Base-by-base conservation (phyloP, 2,888 invertebrate species). In the Drosophila pseudotalamancana region DNA sequence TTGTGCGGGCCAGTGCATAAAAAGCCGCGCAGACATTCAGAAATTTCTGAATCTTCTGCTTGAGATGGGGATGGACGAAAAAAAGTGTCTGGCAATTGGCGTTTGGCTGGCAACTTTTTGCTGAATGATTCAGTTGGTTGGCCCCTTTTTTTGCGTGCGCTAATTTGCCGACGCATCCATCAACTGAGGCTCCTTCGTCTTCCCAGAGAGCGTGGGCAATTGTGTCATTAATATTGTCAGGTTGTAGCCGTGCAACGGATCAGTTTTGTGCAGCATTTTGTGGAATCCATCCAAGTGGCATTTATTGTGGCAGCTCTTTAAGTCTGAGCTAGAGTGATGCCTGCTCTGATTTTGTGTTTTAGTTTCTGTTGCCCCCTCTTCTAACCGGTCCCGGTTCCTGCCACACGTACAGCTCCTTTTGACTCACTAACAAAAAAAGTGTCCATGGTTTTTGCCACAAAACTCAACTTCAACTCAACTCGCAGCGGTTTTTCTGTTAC, bases 91-190 rank as follows among this genome's bases (percentile, higher is more conserved):
- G 88, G 77, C 69, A 65, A 68, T 72, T 72, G 68, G 54, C 54
- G 57, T 59, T 66, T 66, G 66, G 55, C 50, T 71, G 62, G 51
- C 73, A 53, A 65, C 62, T 87, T 87, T 86, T 85, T 80, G 72
- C 50, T 54, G 27, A 19, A 61, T 45, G 57, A 57, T 46, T 72
- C 62, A 31, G 48, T 23, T 32, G 32, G 32, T 32, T 46, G 32
- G 46, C 32, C 21, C 32, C 34, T 46, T 71, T 75, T 72, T 80
- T 65, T 84, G 66, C 68, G 59, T 77, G 72, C 67, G 69, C 87
- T 81, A 87, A 81, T 81, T 87, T 87, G 81, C 87, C 74, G 81
- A 72, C 66, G 85, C 87, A 81, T 81, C 85, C 81, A 87, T 81
- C 81, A 87, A 77, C 60, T 53, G 55, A 19, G 51, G 60, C 42